Percentiles rank a stretch among this genome's conserved stretches.
phyloP scores from a whole-genome alignment of 2,888 invertebrate genomes.

The Drosophila mettleri region DNA sequence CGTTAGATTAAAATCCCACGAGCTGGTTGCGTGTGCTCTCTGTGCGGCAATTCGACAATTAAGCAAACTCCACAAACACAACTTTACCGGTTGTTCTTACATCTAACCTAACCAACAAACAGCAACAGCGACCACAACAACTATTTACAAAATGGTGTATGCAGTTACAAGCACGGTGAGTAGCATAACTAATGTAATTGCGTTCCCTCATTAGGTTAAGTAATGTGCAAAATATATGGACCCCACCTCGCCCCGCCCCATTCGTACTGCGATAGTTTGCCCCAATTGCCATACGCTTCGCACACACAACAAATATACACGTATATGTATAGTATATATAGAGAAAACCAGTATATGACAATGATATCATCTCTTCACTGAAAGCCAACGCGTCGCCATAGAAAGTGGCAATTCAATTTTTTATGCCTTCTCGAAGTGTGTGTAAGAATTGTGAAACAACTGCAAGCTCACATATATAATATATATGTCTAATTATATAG shows the following conservation, averaged over 20 bases:
- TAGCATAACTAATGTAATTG: constrained; percentile 16
- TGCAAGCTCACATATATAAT: constrained; percentile 4
- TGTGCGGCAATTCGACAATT: constrained; percentile 44
- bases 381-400: constrained; percentile 37
- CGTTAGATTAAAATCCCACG: constrained; percentile 49
- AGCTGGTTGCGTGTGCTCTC: constrained; percentile 52
- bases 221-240: constrained; percentile 31
- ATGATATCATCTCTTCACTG: constrained; percentile 62
- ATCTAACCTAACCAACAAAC: constrained; percentile 15
- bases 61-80: constrained; percentile 42
- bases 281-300: constrained; percentile 46
- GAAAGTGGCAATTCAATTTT: constrained; percentile 33
- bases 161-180: constrained; percentile 81
- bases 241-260: constrained; percentile 15
- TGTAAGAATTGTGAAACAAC: constrained; percentile 13
- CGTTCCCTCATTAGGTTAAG: constrained; percentile 36
- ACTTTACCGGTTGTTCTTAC: constrained; percentile 56
- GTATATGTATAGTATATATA: constrained; percentile 10
- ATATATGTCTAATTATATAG: not conserved
- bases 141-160: constrained; percentile 80
- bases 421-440: constrained; percentile 16
- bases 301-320: constrained; percentile 12
- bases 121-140: constrained; percentile 22
- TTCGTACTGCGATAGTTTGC: constrained; percentile 15
- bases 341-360: constrained; percentile 52